phyloP scores from a whole-genome alignment of 1,140 invertebrate species.

The Onthophagus taurus region DNA sequence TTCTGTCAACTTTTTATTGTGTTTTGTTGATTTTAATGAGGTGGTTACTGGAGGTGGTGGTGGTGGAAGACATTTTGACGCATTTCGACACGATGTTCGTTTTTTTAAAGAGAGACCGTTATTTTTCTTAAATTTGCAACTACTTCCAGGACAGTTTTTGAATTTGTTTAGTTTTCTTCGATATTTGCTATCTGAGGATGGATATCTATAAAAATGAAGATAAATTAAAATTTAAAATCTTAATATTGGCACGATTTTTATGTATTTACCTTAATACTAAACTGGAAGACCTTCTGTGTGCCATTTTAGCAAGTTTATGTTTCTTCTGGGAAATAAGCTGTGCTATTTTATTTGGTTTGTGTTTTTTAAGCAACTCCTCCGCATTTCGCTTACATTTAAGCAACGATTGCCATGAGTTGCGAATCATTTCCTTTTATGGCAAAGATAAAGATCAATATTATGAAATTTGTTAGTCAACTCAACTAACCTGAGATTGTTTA shows the following conservation, averaged over 20 bases:
- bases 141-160: background rate
- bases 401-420: slow-evolving; percentile 8
- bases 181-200: too few relatives aligned
- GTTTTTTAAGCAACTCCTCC: slow-evolving; percentile 24
- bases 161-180: too few relatives aligned
- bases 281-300: slow-evolving; percentile 30
- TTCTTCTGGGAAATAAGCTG: slow-evolving; percentile 33
- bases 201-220: slow-evolving; percentile 3
- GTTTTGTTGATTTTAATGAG: background rate
- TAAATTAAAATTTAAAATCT: slow-evolving; percentile 3
- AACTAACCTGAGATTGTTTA: slow-evolving; percentile 17
- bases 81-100: background rate
- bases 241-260: too few relatives aligned
- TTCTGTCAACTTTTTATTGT: slow-evolving; percentile 1
- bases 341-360: slow-evolving; percentile 31
- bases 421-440: slow-evolving; percentile 2
- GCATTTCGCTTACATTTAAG: background rate
- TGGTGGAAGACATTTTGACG: background rate
- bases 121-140: slow-evolving; percentile 5
- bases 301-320: slow-evolving; percentile 31
- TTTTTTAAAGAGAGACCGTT: slow-evolving; percentile 10
- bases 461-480: background rate
- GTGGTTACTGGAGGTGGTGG: background rate
- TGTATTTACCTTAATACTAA: slow-evolving; percentile 25
- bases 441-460: background rate